phyloP scores from a whole-genome alignment of 2,113 vertebrate genomes.

The Neolamprologus modestus region DNA sequence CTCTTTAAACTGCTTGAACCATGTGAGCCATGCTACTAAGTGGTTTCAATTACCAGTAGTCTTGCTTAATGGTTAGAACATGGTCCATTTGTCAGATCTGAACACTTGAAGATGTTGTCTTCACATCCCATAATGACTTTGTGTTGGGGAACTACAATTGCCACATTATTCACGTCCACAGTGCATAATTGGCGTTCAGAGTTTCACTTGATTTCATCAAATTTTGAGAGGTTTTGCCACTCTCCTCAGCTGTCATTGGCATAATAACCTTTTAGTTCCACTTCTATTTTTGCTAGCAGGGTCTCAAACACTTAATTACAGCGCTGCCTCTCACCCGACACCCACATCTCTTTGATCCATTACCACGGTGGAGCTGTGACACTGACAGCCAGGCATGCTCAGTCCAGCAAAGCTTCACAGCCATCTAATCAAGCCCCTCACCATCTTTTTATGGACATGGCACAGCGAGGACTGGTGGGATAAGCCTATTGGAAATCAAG shows the following conservation, averaged over 20 bases:
- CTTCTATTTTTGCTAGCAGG: slow-evolving; percentile 24
- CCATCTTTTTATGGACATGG: slow-evolving; percentile 6
- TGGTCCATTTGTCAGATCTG: background rate
- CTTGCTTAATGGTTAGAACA: background rate
- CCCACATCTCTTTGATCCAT: slow-evolving; percentile 32
- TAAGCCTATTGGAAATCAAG: slow-evolving; percentile 46
- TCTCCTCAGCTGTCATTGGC: background rate
- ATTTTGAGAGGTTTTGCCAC: background rate
- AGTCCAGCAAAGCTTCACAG: background rate
- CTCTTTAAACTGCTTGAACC: background rate
- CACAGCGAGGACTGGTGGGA: slow-evolving; percentile 28
- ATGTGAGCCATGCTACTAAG: background rate
- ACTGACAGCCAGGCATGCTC: background rate
- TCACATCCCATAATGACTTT: background rate
- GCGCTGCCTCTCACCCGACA: background rate
- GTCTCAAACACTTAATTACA: slow-evolving; percentile 35
- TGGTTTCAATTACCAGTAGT: background rate
- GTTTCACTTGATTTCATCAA: background rate
- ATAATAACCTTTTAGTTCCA: slow-evolving; percentile 26
- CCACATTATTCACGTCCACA: background rate
- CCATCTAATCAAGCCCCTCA: slow-evolving; percentile 6
- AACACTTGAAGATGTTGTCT: background rate
- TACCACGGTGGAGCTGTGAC: background rate
- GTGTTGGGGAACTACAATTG: background rate
- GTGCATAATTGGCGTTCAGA: background rate